phyloP scores from a whole-genome alignment of 2,888 invertebrate genomes.

The Oxytorus armatus region DNA sequence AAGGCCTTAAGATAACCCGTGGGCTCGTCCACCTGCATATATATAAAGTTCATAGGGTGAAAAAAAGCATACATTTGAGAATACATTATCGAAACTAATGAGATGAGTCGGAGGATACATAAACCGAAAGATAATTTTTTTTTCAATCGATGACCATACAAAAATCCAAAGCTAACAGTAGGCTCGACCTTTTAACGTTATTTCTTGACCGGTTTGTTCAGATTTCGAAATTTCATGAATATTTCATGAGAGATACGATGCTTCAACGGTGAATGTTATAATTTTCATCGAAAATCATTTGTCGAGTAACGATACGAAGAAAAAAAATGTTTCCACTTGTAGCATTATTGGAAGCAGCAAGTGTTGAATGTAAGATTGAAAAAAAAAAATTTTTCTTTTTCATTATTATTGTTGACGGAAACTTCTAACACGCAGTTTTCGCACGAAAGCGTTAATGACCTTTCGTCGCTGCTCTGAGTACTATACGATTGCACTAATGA shows the following conservation, averaged over 20 bases:
- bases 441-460: not conserved
- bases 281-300: too few species aligned
- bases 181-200: slow-evolving; percentile 12
- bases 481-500: not conserved
- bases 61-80: not conserved
- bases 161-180: not conserved
- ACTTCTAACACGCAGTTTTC: not conserved
- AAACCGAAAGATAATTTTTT: not conserved
- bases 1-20: slow-evolving; percentile 4
- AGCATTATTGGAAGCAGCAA: too few species aligned
- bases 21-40: slow-evolving; percentile 4
- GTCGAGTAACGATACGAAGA: not conserved
- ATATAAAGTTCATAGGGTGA: not conserved
- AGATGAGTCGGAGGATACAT: not conserved
- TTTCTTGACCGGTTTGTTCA: not conserved
- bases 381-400: too few species aligned
- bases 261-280: too few species aligned
- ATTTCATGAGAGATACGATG: not conserved
- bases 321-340: too few species aligned
- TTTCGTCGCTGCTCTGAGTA: not conserved
- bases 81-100: not conserved
- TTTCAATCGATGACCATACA: not conserved
- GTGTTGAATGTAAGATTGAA: too few species aligned
- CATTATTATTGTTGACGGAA: not conserved
- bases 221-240: slow-evolving; percentile 30